Evolutionary conservation across 2,888 invertebrate genomes (phyloP), one percentile per base, ranked within the genome.

Genomic region (Brachyptera putata): DNA sequence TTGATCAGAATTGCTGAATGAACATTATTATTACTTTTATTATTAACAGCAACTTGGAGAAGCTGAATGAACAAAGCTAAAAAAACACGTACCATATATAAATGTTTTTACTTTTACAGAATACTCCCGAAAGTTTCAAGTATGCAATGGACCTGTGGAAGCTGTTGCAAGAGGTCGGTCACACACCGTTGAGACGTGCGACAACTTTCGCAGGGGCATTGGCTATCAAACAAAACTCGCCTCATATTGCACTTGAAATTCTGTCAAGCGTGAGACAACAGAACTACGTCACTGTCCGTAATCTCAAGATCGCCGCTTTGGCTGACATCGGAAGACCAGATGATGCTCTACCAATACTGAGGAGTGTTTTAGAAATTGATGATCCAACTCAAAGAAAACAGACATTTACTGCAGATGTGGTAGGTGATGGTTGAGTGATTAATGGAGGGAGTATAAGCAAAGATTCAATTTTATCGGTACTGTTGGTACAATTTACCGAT

Each of bases 191-290:
- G 62, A 76, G 87, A 62, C 80, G 85, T 71, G 79, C 84, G 1
- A 71, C 80, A 1, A 78, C 84, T 14, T 86, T 85, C 69, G 79
- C 85, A 67, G 82, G 85, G 56, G 83, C 76, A 9, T 71, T 91
- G 56, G 86, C 89, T 3, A 67, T 90, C 26, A 84, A 84, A 48
- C 86, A 89, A 71, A 81, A 83, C 16, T 76, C 80, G 24, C 84
- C 89, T 14, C 81, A 84, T 21, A 71, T 84, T 43, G 85, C 87
- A 0, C 65, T 89, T 25, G 89, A 91, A 75, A 78, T 88, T 49
- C 69, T 86, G 56, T 75, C 81, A 3, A 70, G 75, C 1, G 75
- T 74, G 1, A 71, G 74, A 66, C 82, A 79, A 64, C 78, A 78
- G 57, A 81, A 82, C 67, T 87, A 88, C 69, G 81, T 87, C 3